Evolutionary conservation across 2,797 vertebrate genomes (phyloP), one percentile per base, ranked within the genome.

Genomic region (Natrix natrix): DNA sequence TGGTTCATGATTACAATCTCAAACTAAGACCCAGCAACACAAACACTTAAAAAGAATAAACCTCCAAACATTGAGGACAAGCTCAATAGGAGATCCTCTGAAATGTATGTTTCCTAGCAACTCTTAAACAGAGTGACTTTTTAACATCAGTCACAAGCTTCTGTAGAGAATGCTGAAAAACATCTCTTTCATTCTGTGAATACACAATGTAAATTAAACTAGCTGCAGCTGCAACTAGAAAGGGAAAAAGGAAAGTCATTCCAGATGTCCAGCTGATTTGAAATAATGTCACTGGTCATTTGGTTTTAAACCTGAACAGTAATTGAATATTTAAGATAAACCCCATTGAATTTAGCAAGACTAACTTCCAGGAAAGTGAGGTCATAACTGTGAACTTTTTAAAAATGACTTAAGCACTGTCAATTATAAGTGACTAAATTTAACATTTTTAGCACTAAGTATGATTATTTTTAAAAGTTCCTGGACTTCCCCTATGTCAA

Each of bases 71-170:
- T 91, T 89, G 93, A 97, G 97, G 95, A 97, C 90, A 95, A 95
- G 89, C 95, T 97, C 96, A 95, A 96, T 95, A 93, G 94, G 96
- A 96, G 93, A 97, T 97, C 98, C 97, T 97, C 97, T 94, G 95
- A 96, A 96, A 91, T 94, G 91, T 96, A 95, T 93, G 98, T 98
- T 98, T 98, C 98, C 98, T 99, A 99, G 99, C 98, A 99, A 99
- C 98, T 97, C 97, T 97, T 98, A 98, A 97, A 98, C 95, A 96
- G 95, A 97, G 95, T 97, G 97, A 94, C 97, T 97, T 97, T 97
- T 97, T 97, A 96, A 96, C 95, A 95, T 97, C 97, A 97, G 93
- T 96, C 96, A 96, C 92, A 97, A 57, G 43, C 94, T 97, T 97
- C 95, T 96, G 94, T 95, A 95, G 90, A 96, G 95, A 97, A 97